These are phyloP conservation scores for Phthorimaea operculella DNA, from an alignment of 1,140 invertebrate genomes.

Conservation along the genomic window DNA sequence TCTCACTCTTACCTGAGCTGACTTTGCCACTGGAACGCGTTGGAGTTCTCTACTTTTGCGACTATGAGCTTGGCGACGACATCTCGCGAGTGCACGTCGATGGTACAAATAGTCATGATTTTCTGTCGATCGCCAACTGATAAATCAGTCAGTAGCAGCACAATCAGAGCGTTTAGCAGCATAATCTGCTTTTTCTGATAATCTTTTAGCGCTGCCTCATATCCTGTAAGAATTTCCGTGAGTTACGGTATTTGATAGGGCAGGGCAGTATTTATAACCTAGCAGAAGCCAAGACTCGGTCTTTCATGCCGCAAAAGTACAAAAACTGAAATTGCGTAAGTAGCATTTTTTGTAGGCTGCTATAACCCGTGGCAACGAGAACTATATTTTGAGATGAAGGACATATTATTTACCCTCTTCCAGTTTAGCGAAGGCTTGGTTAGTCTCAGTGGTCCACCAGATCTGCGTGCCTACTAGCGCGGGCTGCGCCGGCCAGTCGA, in stretches of 20 bases:
- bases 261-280: no score
- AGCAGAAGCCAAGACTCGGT: no score
- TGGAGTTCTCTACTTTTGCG: slow-evolving; percentile 82
- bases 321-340: no score
- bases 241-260: no score
- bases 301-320: no score
- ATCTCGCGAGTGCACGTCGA: slow-evolving; percentile 91
- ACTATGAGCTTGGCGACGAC: slow-evolving; percentile 87
- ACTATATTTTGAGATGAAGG: no score
- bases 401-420: slow-evolving; percentile 78
- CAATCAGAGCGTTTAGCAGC: slow-evolving; percentile 85
- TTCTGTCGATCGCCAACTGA: slow-evolving; percentile 88
- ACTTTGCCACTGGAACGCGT: slow-evolving; percentile 92
- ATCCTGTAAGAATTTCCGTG: slow-evolving; percentile 46
- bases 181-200: slow-evolving; percentile 91
- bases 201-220: slow-evolving; percentile 91
- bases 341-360: no score
- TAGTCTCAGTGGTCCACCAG: slow-evolving; percentile 95
- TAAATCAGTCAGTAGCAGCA: slow-evolving; percentile 82
- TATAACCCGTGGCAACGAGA: no score
- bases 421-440: slow-evolving; percentile 86
- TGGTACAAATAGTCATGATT: slow-evolving; percentile 96
- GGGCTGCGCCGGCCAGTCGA: slow-evolving; percentile 91
- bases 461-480: slow-evolving; percentile 93
- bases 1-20: slow-evolving; percentile 73